Conservation (phyloP, 2,797 vertebrate genomes). For the Cynodonichthys magdalenae region DNA sequence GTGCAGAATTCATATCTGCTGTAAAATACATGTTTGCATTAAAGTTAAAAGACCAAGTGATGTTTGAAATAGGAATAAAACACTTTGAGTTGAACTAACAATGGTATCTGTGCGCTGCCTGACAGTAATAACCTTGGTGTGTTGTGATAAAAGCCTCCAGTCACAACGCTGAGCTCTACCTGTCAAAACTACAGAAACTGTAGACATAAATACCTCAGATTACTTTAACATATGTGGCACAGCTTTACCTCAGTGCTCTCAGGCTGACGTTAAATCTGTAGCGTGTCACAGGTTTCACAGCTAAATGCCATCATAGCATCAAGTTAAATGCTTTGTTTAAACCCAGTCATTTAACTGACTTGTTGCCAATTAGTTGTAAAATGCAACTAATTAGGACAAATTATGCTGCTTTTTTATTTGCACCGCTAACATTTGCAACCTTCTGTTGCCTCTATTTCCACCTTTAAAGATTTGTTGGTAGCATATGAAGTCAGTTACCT, state of each 20-base stretch:
- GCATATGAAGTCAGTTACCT: too few species aligned
- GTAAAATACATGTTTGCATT: not conserved
- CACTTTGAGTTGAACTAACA: not conserved
- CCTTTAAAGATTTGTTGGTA: too few species aligned
- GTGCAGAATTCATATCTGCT: too few species aligned
- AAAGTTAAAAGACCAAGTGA: not conserved
- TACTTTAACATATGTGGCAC: not conserved
- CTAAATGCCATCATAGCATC: not conserved
- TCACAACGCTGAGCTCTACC: constrained; percentile 1
- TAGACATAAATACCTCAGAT: not conserved
- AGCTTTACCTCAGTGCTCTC: not conserved
- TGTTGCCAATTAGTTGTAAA: too few species aligned
- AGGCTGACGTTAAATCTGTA: constrained; percentile 11
- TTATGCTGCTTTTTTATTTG: too few species aligned
- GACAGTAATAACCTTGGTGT: constrained; percentile 17
- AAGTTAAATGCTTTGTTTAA: constrained; percentile 7
- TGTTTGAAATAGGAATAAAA: not conserved
- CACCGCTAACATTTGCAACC: too few species aligned
- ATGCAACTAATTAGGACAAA: too few species aligned
- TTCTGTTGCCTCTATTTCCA: too few species aligned
- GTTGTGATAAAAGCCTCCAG: constrained; percentile 9
- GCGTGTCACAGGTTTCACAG: constrained; percentile 33
- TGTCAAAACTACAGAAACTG: too few species aligned
- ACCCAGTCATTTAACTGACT: too few species aligned
- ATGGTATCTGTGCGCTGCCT: constrained; percentile 7